Conservation (phyloP, 1,140 invertebrate genomes). For the Drosophila oshimai region DNA sequence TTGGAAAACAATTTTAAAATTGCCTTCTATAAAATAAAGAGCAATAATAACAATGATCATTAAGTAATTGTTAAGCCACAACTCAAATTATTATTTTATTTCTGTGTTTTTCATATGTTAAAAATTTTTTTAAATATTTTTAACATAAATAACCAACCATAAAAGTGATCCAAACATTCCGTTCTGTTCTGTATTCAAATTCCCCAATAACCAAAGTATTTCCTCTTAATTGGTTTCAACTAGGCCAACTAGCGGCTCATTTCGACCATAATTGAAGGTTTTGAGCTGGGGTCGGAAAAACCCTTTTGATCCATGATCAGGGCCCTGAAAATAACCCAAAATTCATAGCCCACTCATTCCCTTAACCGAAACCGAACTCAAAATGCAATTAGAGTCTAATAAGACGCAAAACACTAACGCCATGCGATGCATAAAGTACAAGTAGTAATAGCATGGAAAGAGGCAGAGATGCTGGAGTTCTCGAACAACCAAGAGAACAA, state of each 20-base stretch:
- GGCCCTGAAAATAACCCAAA: constrained; percentile 19
- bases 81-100: background rate
- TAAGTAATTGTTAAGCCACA: too few relatives aligned
- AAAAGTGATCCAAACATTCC: too few relatives aligned
- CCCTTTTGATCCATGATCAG: constrained; percentile 55
- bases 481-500: too few relatives aligned
- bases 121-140: too few relatives aligned
- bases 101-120: background rate
- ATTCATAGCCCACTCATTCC: constrained; percentile 42
- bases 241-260: constrained; percentile 60
- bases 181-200: background rate
- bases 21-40: too few relatives aligned
- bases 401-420: constrained; percentile 77
- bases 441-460: constrained; percentile 58
- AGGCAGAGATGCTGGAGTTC: constrained; percentile 1
- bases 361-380: background rate
- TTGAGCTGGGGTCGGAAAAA: background rate
- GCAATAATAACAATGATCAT: too few relatives aligned
- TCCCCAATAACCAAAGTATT: background rate
- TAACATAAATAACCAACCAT: too few relatives aligned
- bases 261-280: constrained; percentile 27
- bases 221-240: constrained; percentile 26
- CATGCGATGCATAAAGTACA: constrained; percentile 70
- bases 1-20: too few relatives aligned
- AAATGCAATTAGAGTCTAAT: constrained; percentile 76